These are phyloP conservation scores for Danio jaintianensis DNA, from an alignment of 2,797 vertebrate genomes.

Conservation along the genomic window DNA sequence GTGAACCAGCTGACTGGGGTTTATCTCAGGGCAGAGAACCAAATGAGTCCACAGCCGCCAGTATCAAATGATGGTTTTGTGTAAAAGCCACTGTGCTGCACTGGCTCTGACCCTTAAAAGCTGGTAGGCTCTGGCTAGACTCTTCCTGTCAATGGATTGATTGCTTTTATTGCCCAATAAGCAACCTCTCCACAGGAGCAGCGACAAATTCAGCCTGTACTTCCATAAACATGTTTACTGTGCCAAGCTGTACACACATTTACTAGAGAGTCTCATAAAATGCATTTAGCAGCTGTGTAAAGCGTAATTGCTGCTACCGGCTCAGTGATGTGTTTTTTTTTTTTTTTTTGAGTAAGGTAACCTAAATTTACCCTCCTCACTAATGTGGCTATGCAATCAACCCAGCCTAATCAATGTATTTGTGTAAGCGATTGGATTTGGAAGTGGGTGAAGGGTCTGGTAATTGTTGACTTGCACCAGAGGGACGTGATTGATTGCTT, in stretches of 20 bases:
- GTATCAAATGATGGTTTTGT: conserved; percentile 47
- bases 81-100: conserved; percentile 33
- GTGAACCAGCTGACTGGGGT: conserved; percentile 40
- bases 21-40: conserved; percentile 43
- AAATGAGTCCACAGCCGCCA: conserved; percentile 23
- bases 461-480: conserved; percentile 80
- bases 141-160: conserved; percentile 71
- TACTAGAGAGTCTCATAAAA: conserved; percentile 53
- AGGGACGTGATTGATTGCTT: conserved; percentile 78
- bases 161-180: conserved; percentile 76
- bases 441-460: conserved; percentile 73
- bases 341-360: background rate
- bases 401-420: conserved; percentile 72
- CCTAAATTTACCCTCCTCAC: background rate
- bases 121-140: conserved; percentile 31
- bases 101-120: conserved; percentile 45
- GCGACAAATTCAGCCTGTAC: conserved; percentile 62
- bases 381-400: conserved; percentile 61
- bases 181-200: conserved; percentile 65
- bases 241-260: conserved; percentile 59
- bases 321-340: background rate
- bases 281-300: conserved; percentile 49
- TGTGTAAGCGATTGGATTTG: conserved; percentile 75
- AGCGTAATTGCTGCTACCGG: conserved; percentile 8
- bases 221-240: conserved; percentile 69